Evolutionary conservation across 2,113 vertebrate species (phyloP).

Genomic region (Rutilus rutilus): DNA sequence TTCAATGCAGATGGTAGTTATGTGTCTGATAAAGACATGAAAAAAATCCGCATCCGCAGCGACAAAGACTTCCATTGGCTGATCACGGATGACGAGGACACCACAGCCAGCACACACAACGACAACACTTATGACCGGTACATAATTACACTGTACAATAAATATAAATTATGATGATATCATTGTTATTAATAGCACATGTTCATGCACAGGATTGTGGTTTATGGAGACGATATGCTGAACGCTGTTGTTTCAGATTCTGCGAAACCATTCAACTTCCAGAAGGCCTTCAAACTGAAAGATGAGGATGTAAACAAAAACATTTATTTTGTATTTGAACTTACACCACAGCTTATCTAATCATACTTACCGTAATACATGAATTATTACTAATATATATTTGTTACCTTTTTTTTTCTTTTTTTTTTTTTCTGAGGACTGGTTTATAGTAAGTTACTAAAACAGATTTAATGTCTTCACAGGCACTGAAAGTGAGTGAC

Average conservation of each 20-base stretch:
- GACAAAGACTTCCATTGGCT: conserved; percentile 70
- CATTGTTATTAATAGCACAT: neutral
- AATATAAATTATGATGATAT: neutral
- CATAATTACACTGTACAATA: neutral
- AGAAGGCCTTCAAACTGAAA: conserved; percentile 65
- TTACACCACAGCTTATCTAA: conserved; percentile 25
- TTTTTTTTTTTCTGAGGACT: too few relatives aligned
- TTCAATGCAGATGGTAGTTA: conserved; percentile 76
- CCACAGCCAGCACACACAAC: conserved; percentile 66
- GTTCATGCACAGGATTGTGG: conserved; percentile 76
- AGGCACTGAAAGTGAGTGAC: conserved; percentile 76
- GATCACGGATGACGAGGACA: conserved; percentile 72
- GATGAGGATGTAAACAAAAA: conserved; percentile 65
- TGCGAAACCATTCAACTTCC: conserved; percentile 81
- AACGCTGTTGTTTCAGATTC: conserved; percentile 68
- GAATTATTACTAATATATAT: neutral
- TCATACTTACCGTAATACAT: neutral
- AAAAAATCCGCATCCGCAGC: conserved; percentile 62
- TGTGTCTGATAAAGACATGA: conserved; percentile 66
- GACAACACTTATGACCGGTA: conserved; percentile 78
- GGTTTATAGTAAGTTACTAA: neutral
- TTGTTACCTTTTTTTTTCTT: too few relatives aligned
- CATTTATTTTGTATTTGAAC: neutral
- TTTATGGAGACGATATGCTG: conserved; percentile 76
- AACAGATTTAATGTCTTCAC: neutral